phyloP scores from a whole-genome alignment of 2,113 vertebrate species.

The Anthoscopus minutus region DNA sequence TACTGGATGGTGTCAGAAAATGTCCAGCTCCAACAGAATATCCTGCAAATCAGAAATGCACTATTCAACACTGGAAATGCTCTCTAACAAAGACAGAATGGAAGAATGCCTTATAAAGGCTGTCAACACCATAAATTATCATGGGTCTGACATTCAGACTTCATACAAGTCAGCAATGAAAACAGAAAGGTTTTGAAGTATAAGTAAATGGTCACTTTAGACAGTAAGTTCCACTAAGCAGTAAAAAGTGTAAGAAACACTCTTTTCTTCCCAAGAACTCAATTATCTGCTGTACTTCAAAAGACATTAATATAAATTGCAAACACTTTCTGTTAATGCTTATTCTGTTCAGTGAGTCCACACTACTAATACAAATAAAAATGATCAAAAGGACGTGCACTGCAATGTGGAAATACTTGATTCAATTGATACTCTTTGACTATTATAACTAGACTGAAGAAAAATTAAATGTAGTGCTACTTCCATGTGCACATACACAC shows the following conservation, averaged over 20 bases:
- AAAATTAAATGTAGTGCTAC: neutral
- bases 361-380: neutral
- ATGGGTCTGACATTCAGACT: neutral
- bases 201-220: neutral
- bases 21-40: constrained; percentile 91
- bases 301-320: neutral
- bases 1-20: constrained; percentile 71
- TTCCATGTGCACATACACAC: neutral
- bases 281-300: neutral
- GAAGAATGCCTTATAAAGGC: neutral
- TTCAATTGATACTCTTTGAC: neutral
- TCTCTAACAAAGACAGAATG: neutral
- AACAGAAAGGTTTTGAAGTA: neutral
- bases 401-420: neutral
- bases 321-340: neutral
- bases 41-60: constrained; percentile 70
- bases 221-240: neutral
- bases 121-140: neutral
- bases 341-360: neutral
- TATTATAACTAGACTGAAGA: neutral
- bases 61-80: neutral
- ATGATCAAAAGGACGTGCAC: neutral
- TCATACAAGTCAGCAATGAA: neutral
- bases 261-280: neutral
- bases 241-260: neutral